A percentile compares a stretch with the other conserved stretches of the same genome.
These are phyloP conservation scores for Fulmarus glacialis DNA, from an alignment of 2,113 vertebrate genomes.

Conservation along the genomic window DNA sequence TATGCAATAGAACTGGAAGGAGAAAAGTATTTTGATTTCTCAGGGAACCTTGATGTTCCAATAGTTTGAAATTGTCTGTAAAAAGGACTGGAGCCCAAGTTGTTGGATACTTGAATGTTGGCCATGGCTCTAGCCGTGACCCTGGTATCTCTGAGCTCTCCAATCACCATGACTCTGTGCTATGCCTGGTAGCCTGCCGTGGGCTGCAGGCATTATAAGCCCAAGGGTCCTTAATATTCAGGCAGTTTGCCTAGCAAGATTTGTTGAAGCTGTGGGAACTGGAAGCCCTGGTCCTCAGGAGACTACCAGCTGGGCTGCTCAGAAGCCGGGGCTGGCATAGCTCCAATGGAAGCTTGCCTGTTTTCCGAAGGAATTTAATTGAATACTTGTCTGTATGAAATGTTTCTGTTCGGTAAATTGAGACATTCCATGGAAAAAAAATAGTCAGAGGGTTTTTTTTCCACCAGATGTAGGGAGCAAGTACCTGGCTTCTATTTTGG, in stretches of 20 bases:
- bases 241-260: neutral
- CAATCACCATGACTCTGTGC: neutral
- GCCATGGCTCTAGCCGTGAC: neutral
- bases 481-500: neutral
- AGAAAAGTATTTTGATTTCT: constrained; percentile 23
- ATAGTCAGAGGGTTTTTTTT: neutral
- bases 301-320: constrained; percentile 29
- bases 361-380: constrained; percentile 44
- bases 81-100: neutral
- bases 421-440: constrained; percentile 10
- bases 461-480: neutral
- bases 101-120: neutral
- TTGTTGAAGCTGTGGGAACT: neutral
- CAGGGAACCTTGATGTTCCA: neutral
- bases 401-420: constrained; percentile 26
- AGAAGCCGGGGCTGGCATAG: neutral
- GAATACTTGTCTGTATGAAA: constrained; percentile 21
- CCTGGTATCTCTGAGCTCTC: neutral
- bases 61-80: neutral
- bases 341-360: constrained; percentile 6
- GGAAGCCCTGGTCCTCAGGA: constrained; percentile 6
- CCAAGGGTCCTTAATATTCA: neutral
- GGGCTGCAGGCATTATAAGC: neutral
- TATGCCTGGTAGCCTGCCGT: neutral
- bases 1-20: constrained; percentile 24